These are phyloP conservation scores for Epinephelus coioides DNA, from an alignment of 2,797 vertebrate species.

Conservation along the genomic window DNA sequence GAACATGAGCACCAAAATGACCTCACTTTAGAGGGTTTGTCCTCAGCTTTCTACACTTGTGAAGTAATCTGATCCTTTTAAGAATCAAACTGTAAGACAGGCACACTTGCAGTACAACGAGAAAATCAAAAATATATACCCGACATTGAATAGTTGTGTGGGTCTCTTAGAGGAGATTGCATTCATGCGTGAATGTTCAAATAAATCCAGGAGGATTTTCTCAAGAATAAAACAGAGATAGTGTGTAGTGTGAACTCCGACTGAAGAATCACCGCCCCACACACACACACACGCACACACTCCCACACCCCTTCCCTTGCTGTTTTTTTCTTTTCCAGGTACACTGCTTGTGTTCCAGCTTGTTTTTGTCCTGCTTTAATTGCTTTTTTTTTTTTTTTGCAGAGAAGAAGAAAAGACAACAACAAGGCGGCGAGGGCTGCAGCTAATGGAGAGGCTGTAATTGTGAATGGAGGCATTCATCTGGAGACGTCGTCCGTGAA, in stretches of 20 bases:
- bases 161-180: slow-evolving; percentile 51
- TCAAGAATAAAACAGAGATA: slow-evolving; percentile 47
- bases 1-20: neutral
- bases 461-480: slow-evolving; percentile 87
- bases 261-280: slow-evolving; percentile 47
- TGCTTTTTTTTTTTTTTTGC: slow-evolving; percentile 75
- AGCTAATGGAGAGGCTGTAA: slow-evolving; percentile 85
- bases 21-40: neutral
- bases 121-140: slow-evolving; percentile 41
- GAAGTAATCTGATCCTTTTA: slow-evolving; percentile 29
- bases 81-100: slow-evolving; percentile 28
- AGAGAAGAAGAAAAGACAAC: slow-evolving; percentile 80
- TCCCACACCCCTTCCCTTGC: slow-evolving; percentile 34
- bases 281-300: slow-evolving; percentile 21
- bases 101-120: slow-evolving; percentile 18
- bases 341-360: slow-evolving; percentile 71
- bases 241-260: slow-evolving; percentile 44
- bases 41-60: slow-evolving; percentile 13
- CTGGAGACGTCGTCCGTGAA: slow-evolving; percentile 82
- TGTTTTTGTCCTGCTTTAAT: slow-evolving; percentile 86
- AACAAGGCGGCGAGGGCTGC: slow-evolving; percentile 73
- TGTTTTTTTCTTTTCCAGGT: slow-evolving; percentile 67
- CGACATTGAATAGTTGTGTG: slow-evolving; percentile 30
- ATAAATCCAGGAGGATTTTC: slow-evolving; percentile 57
- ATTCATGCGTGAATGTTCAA: slow-evolving; percentile 54